Percentiles rank a stretch among this genome's conserved stretches.
Conservation (phyloP, 2,113 vertebrate genomes). For the Xerus inauris region DNA sequence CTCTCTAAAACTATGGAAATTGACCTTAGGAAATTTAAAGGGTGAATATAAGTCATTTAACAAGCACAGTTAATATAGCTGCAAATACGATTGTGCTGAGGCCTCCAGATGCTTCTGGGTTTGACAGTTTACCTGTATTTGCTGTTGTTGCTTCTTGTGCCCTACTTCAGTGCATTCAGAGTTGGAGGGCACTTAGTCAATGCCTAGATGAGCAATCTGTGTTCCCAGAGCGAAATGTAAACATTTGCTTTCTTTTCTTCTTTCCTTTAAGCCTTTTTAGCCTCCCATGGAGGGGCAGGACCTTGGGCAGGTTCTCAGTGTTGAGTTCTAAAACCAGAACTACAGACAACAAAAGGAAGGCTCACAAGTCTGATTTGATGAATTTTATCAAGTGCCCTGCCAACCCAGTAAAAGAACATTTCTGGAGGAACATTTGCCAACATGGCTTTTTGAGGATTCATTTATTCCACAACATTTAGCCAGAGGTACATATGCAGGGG, state of each 20-base stretch:
- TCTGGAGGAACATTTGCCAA: slow-evolving; percentile 34
- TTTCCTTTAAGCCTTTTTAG: not conserved
- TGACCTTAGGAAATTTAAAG: not conserved
- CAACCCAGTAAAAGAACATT: slow-evolving; percentile 7
- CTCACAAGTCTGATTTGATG: not conserved
- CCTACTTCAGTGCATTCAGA: too few species aligned
- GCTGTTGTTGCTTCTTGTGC: not conserved
- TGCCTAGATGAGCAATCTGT: not conserved
- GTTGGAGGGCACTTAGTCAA: not conserved
- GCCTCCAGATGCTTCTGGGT: not conserved
- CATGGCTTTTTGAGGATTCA: slow-evolving; percentile 24
- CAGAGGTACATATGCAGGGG: not conserved
- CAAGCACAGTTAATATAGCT: not conserved
- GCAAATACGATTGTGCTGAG: too few species aligned
- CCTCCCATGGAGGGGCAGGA: not conserved
- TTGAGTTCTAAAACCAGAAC: not conserved
- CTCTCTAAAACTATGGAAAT: not conserved
- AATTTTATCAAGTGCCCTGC: not conserved
- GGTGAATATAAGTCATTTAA: not conserved
- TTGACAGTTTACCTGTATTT: not conserved
- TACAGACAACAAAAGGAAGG: not conserved
- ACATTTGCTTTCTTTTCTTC: not conserved
- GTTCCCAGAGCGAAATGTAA: not conserved
- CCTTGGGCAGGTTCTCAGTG: not conserved
- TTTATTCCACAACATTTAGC: slow-evolving; percentile 38